Percentiles rank a stretch among this genome's conserved stretches.
Evolutionary conservation across 2,888 invertebrate species (phyloP).

Genomic region (Amphiduros pacificus): DNA sequence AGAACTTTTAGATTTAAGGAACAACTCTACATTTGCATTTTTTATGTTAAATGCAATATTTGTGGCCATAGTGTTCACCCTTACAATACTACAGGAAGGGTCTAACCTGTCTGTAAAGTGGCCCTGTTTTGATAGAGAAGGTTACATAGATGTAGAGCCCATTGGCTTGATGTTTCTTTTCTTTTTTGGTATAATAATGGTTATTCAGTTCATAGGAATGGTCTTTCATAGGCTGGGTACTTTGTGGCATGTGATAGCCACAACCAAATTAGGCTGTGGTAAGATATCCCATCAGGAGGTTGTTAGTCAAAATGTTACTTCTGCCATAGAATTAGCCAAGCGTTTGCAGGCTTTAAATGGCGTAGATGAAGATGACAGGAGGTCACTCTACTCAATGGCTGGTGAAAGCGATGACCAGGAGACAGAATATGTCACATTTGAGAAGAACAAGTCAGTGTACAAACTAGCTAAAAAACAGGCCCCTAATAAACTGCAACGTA

Average conservation of each 20-base stretch:
- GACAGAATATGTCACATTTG: neutral
- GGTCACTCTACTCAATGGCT: neutral
- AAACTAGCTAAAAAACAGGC: neutral
- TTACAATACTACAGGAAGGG: neutral
- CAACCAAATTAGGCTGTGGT: neutral
- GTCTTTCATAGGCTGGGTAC: neutral
- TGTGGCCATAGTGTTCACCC: neutral
- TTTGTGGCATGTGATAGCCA: neutral
- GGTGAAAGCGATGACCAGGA: neutral
- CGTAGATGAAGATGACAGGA: neutral
- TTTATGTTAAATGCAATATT: neutral
- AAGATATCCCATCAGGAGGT: neutral
- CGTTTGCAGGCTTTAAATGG: neutral
- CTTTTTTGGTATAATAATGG: constrained; percentile 1
- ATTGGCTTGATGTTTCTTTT: constrained; percentile 6
- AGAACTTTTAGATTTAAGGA: neutral
- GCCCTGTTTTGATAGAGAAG: neutral
- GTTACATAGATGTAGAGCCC: neutral
- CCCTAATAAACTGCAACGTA: neutral
- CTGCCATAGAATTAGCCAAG: neutral
- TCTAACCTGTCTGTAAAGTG: neutral
- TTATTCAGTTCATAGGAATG: constrained; percentile 8
- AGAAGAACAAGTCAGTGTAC: neutral
- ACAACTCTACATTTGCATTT: neutral
- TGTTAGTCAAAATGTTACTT: neutral